Evolutionary conservation across 2,113 vertebrate genomes (phyloP).

Genomic region (Erythrocebus patas): DNA sequence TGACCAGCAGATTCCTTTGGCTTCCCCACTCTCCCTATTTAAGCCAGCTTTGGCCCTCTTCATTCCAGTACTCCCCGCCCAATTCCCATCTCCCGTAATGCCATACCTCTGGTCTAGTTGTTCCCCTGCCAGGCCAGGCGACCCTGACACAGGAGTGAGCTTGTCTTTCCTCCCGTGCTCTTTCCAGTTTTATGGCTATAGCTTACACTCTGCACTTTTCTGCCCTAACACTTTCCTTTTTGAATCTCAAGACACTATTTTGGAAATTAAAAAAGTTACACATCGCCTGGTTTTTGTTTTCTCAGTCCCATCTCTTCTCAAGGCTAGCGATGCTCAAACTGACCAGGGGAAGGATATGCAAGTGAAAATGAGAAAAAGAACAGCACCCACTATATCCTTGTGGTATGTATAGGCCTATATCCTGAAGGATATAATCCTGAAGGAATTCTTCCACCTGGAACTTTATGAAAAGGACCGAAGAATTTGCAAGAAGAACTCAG

Average conservation of each 20-base stretch:
- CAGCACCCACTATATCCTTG: background rate
- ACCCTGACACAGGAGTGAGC: background rate
- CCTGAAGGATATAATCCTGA: background rate
- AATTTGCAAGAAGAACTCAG: background rate
- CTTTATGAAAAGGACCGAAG: background rate
- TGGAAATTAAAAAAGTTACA: background rate
- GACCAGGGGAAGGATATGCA: background rate
- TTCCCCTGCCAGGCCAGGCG: background rate
- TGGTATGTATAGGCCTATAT: background rate
- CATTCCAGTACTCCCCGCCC: background rate
- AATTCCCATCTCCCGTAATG: background rate
- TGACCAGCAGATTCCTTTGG: background rate
- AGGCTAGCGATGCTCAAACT: background rate
- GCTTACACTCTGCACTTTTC: background rate
- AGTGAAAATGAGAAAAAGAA: background rate
- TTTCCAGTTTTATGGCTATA: background rate
- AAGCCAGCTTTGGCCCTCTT: background rate
- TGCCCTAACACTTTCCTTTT: background rate
- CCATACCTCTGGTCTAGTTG: background rate
- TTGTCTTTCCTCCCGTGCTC: background rate
- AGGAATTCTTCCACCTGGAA: background rate
- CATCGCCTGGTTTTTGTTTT: background rate
- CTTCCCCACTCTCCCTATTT: background rate
- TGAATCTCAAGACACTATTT: background rate
- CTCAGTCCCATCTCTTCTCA: background rate